These are phyloP conservation scores for Tenodera sinensis DNA, from an alignment of 2,888 invertebrate species.

Conservation along the genomic window DNA sequence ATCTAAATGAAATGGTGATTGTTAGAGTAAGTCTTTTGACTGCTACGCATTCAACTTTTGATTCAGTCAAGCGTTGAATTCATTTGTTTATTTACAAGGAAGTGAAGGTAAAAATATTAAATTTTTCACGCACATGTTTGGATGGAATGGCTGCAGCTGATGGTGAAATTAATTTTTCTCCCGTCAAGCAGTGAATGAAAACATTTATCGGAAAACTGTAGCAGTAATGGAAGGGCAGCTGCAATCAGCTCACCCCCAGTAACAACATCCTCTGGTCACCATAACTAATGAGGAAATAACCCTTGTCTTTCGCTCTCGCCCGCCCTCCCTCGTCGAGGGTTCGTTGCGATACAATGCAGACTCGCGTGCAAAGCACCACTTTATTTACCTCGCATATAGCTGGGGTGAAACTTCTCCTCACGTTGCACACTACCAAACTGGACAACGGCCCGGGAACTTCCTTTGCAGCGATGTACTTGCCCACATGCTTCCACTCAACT, in stretches of 20 bases:
- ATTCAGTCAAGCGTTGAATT: too few relatives aligned
- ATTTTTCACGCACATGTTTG: neutral
- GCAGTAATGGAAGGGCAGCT: neutral
- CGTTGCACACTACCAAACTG: neutral
- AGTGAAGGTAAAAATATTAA: neutral
- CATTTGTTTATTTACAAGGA: too few relatives aligned
- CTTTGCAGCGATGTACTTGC: neutral
- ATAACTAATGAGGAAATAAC: slow-evolving; percentile 15
- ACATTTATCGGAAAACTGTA: neutral
- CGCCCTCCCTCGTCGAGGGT: neutral
- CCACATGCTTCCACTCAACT: neutral
- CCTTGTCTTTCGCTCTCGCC: neutral
- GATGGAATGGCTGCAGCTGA: neutral
- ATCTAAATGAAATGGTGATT: too few relatives aligned
- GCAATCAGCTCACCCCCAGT: neutral
- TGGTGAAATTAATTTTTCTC: neutral
- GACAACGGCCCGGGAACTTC: neutral
- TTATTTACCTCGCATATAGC: neutral
- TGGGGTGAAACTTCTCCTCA: neutral
- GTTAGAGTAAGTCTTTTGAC: too few relatives aligned
- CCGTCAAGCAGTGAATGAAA: neutral
- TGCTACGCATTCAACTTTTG: too few relatives aligned
- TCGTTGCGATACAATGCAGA: neutral
- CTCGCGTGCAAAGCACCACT: slow-evolving; percentile 9
- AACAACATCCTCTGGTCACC: slow-evolving; percentile 5